phyloP scores from a whole-genome alignment of 2,113 vertebrate species.

The Lepisosteus oculatus region DNA sequence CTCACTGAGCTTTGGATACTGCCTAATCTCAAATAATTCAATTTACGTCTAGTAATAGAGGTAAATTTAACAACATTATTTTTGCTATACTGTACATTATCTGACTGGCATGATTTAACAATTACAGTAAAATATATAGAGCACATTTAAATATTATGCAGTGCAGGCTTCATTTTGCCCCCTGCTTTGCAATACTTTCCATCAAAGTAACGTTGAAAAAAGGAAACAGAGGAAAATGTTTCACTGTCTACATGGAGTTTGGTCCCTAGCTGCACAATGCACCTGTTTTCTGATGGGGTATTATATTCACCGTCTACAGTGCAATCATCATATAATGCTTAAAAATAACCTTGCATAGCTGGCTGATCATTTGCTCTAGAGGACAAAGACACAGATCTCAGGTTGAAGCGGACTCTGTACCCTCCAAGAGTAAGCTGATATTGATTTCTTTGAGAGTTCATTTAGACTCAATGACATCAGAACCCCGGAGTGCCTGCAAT shows the following conservation, averaged over 20 bases:
- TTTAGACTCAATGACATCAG: constrained; percentile 14
- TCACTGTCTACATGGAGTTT: constrained; percentile 3
- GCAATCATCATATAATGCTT: constrained; percentile 53
- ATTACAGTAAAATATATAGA: too few relatives aligned
- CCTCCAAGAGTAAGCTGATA: neutral
- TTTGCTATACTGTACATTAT: too few relatives aligned
- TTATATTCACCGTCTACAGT: constrained; percentile 52
- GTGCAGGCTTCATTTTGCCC: too few relatives aligned
- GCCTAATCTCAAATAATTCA: too few relatives aligned
- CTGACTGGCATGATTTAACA: too few relatives aligned
- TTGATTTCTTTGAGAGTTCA: constrained; percentile 2
- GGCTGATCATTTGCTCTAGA: constrained; percentile 33
- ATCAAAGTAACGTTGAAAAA: too few relatives aligned
- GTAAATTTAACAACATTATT: too few relatives aligned
- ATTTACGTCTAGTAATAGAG: too few relatives aligned
- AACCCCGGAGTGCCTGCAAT: neutral
- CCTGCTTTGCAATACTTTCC: too few relatives aligned
- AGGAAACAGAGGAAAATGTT: neutral
- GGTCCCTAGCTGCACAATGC: constrained; percentile 23
- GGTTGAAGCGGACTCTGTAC: neutral
- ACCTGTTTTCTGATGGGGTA: constrained; percentile 58
- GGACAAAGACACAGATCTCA: constrained; percentile 39
- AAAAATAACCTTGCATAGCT: constrained; percentile 48
- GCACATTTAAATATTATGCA: too few relatives aligned
- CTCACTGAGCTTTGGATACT: too few relatives aligned